Percentiles rank a stretch among this genome's conserved stretches.
phyloP scores from a whole-genome alignment of 2,888 invertebrate genomes.

The Xestia c-nigrum region DNA sequence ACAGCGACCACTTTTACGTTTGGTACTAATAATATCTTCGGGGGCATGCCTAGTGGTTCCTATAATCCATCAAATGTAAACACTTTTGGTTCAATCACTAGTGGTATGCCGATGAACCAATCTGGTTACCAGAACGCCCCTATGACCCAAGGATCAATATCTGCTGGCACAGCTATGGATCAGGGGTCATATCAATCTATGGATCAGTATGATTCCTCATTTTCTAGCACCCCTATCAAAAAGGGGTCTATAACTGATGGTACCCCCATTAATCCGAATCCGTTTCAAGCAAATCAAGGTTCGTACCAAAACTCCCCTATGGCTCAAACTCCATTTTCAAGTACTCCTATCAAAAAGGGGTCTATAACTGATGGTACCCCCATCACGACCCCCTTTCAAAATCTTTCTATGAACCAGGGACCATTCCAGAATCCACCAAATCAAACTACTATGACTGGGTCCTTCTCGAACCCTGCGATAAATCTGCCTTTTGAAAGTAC shows the following conservation, averaged over 20 bases:
- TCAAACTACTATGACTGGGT: conserved; percentile 25
- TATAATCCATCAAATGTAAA: conserved; percentile 33
- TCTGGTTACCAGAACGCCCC: conserved; percentile 33
- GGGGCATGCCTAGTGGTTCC: conserved; percentile 21
- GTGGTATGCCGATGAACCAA: conserved; percentile 61
- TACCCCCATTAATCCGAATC: conserved; percentile 34
- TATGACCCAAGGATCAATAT: conserved; percentile 36
- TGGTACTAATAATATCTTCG: conserved; percentile 46
- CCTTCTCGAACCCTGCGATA: conserved; percentile 43
- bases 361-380: conserved; percentile 52
- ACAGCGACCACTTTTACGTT: conserved; percentile 51
- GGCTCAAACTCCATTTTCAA: conserved; percentile 34
- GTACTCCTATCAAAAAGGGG: conserved; percentile 36
- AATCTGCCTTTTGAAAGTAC: conserved; percentile 44
- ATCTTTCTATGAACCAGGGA: conserved; percentile 24
- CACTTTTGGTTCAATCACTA: conserved; percentile 66
- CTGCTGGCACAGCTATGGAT: conserved; percentile 29
- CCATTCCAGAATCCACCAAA: conserved; percentile 34
- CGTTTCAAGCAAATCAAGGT: conserved; percentile 26
- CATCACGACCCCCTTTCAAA: conserved; percentile 33
- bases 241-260: conserved; percentile 50
- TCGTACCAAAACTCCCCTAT: conserved; percentile 34
- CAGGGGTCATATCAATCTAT: conserved; percentile 36
- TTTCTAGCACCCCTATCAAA: conserved; percentile 30
- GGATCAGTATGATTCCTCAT: conserved; percentile 32